These are phyloP conservation scores for Pelodytes ibericus DNA, from an alignment of 2,797 vertebrate species.

Conservation along the genomic window DNA sequence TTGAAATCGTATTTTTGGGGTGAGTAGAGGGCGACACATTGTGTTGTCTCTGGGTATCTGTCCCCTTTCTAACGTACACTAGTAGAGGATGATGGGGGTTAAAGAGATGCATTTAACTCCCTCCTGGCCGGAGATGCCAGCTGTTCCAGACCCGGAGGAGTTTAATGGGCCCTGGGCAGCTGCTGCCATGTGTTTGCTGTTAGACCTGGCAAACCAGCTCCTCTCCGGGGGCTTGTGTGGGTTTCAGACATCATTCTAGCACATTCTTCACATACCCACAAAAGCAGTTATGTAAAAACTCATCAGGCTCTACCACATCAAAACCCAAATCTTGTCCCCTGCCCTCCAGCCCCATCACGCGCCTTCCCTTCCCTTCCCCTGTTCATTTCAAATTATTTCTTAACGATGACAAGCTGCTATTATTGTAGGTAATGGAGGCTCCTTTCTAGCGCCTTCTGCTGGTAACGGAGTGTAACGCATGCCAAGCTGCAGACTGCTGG, in stretches of 20 bases:
- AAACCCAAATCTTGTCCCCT: constrained; percentile 53
- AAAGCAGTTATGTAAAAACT: constrained; percentile 79
- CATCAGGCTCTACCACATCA: constrained; percentile 74
- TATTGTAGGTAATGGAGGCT: constrained; percentile 9
- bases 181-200: constrained; percentile 73
- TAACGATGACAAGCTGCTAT: constrained; percentile 6
- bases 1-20: no score
- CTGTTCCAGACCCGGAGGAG: not conserved
- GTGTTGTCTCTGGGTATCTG: no score
- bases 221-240: constrained; percentile 69
- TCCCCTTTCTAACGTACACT: no score
- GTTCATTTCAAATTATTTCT: constrained; percentile 12
- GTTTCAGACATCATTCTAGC: constrained; percentile 77
- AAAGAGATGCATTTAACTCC: not conserved
- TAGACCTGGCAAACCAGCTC: constrained; percentile 67
- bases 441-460: not conserved
- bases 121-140: not conserved
- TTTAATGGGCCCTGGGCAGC: not conserved
- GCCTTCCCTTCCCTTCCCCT: not conserved
- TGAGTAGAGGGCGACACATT: no score
- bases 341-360: not conserved
- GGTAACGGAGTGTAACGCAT: not conserved
- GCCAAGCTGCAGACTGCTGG: no score
- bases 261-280: constrained; percentile 80
- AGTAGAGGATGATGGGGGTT: no score